Evolutionary conservation across 2,888 invertebrate species (phyloP).

Genomic region (Thymelicus sylvestris): DNA sequence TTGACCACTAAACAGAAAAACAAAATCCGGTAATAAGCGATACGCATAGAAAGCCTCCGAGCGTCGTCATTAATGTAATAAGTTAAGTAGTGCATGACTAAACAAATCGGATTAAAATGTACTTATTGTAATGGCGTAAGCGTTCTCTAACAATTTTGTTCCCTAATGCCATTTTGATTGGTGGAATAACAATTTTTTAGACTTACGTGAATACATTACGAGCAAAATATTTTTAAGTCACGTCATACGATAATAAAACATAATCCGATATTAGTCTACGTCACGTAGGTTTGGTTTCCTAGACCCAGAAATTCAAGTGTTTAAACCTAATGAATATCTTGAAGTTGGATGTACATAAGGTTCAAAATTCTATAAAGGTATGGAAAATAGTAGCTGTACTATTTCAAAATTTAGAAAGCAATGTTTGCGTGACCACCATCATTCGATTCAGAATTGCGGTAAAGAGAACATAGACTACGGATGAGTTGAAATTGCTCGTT

Average conservation of each 20-base stretch:
- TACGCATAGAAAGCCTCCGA: conserved; percentile 38
- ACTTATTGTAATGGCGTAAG: conserved; percentile 49
- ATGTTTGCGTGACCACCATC: conserved; percentile 43
- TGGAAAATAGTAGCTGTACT: conserved; percentile 47
- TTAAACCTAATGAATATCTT: background rate
- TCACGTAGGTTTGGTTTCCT: conserved; percentile 48
- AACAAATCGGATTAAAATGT: conserved; percentile 57
- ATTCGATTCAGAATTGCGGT: conserved; percentile 37
- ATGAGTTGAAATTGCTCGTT: conserved; percentile 61
- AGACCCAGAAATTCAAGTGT: conserved; percentile 44
- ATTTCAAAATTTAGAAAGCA: conserved; percentile 35
- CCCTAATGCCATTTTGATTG: conserved; percentile 80
- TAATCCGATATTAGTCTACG: conserved; percentile 61
- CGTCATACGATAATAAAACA: conserved; percentile 58
- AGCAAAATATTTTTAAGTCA: conserved; percentile 52
- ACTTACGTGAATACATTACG: conserved; percentile 51
- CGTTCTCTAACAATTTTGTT: conserved; percentile 58
- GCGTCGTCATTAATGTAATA: conserved; percentile 43
- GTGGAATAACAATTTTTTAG: conserved; percentile 68
- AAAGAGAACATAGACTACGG: conserved; percentile 39
- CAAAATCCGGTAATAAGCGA: conserved; percentile 41
- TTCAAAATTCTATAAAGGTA: background rate
- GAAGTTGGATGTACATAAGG: background rate
- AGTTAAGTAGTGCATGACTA: conserved; percentile 59
- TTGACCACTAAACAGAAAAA: conserved; percentile 26